Conservation (phyloP, 2,888 invertebrate species). For the Epinotia ramella region DNA sequence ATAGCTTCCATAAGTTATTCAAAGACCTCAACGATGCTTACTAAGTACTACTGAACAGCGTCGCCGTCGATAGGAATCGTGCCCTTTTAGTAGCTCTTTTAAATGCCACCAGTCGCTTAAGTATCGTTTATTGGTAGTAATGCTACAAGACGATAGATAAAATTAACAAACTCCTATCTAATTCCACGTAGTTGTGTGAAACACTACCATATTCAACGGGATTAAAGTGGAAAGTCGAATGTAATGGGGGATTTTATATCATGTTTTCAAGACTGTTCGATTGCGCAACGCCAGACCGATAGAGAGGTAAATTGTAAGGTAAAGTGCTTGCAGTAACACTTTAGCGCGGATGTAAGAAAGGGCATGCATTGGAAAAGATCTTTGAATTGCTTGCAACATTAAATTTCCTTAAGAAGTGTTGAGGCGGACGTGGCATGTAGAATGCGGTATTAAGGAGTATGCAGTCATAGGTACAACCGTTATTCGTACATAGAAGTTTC, state of each 20-base stretch:
- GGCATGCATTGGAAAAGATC: conserved; percentile 38
- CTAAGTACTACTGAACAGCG: conserved; percentile 40
- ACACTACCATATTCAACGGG: not conserved
- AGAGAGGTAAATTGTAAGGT: conserved; percentile 43
- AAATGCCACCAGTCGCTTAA: conserved; percentile 44
- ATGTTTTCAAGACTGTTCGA: not conserved
- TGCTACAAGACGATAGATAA: conserved; percentile 20
- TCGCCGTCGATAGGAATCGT: conserved; percentile 41
- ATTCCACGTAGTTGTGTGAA: not conserved
- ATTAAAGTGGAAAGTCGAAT: not conserved
- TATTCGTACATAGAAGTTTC: no score
- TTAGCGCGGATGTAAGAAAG: conserved; percentile 38
- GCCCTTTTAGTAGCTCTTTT: conserved; percentile 42
- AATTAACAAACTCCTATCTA: conserved; percentile 8
- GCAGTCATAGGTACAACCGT: not conserved
- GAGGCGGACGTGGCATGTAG: not conserved
- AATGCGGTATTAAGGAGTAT: not conserved
- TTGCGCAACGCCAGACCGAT: conserved; percentile 38
- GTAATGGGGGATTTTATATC: not conserved
- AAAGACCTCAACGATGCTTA: conserved; percentile 19
- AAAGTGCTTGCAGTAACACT: conserved; percentile 38
- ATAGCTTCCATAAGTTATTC: conserved; percentile 25
- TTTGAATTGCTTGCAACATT: conserved; percentile 28
- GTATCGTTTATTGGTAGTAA: conserved; percentile 45
- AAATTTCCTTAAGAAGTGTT: conserved; percentile 18